A percentile compares a stretch with the other conserved stretches of the same genome.
These are phyloP conservation scores for Bellardia bayeri DNA, from an alignment of 2,888 invertebrate genomes.

Conservation along the genomic window DNA sequence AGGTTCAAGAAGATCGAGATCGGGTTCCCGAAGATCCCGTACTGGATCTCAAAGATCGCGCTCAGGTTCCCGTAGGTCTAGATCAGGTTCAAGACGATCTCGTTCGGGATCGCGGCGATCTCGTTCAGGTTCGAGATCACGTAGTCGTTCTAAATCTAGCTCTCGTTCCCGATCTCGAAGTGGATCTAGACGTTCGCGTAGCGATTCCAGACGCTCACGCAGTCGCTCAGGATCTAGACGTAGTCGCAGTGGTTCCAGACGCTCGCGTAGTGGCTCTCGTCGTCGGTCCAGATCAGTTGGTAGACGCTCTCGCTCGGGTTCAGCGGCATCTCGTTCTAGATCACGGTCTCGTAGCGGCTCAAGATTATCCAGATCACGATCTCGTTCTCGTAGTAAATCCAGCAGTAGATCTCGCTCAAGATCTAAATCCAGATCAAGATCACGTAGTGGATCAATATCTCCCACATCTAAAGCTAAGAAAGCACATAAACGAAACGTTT, in stretches of 20 bases:
- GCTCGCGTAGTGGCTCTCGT: constrained; percentile 75
- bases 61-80: constrained; percentile 73
- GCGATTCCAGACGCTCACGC: constrained; percentile 75
- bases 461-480: constrained; percentile 73
- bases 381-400: constrained; percentile 72
- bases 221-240: constrained; percentile 61
- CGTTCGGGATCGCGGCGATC: constrained; percentile 75
- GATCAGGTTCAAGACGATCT: constrained; percentile 76
- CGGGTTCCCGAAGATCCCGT: constrained; percentile 70
- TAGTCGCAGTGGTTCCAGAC: constrained; percentile 73
- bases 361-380: constrained; percentile 75
- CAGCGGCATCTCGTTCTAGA: constrained; percentile 74
- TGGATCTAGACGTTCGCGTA: constrained; percentile 76
- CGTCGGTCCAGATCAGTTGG: constrained; percentile 69
- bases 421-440: constrained; percentile 64
- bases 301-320: constrained; percentile 48
- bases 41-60: constrained; percentile 75
- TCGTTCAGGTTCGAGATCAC: constrained; percentile 76
- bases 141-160: constrained; percentile 60
- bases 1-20: constrained; percentile 74
- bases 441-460: constrained; percentile 66
- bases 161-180: constrained; percentile 66
- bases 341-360: constrained; percentile 76
- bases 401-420: constrained; percentile 76
- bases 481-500: constrained; percentile 80